A percentile compares a stretch with the other conserved stretches of the same genome.
These are phyloP conservation scores for Excalfactoria chinensis DNA, from an alignment of 2,113 vertebrate species.

Conservation along the genomic window DNA sequence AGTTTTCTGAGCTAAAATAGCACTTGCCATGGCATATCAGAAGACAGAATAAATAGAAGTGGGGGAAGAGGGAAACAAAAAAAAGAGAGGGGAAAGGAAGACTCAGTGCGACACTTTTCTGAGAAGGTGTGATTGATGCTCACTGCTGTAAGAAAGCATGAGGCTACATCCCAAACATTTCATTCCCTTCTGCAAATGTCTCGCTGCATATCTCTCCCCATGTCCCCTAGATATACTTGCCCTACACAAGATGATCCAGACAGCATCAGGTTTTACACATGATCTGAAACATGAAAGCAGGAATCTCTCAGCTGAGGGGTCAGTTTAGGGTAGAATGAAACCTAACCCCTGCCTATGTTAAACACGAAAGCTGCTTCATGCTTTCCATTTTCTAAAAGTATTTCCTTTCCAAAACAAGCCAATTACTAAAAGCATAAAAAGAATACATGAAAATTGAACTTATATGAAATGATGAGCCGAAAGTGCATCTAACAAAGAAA, in stretches of 20 bases:
- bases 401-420: neutral
- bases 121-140: conserved; percentile 80
- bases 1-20: conserved; percentile 49
- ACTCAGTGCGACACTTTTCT: conserved; percentile 67
- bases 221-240: conserved; percentile 67
- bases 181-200: conserved; percentile 70
- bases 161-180: conserved; percentile 74
- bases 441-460: neutral
- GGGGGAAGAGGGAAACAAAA: neutral
- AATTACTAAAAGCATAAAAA: neutral
- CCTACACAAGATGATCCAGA: neutral
- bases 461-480: neutral
- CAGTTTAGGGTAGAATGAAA: conserved; percentile 70
- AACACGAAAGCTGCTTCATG: neutral
- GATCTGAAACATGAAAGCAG: conserved; percentile 69
- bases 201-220: conserved; percentile 36
- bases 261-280: conserved; percentile 72
- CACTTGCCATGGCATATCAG: neutral
- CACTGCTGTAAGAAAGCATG: conserved; percentile 72
- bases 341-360: neutral
- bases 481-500: accelerated
- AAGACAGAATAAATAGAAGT: neutral
- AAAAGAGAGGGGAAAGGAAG: neutral
- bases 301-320: conserved; percentile 73
- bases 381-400: neutral